Evolutionary conservation across 2,888 invertebrate genomes (phyloP), one percentile per base, ranked within the genome.

Genomic region (Smittia sp.): DNA sequence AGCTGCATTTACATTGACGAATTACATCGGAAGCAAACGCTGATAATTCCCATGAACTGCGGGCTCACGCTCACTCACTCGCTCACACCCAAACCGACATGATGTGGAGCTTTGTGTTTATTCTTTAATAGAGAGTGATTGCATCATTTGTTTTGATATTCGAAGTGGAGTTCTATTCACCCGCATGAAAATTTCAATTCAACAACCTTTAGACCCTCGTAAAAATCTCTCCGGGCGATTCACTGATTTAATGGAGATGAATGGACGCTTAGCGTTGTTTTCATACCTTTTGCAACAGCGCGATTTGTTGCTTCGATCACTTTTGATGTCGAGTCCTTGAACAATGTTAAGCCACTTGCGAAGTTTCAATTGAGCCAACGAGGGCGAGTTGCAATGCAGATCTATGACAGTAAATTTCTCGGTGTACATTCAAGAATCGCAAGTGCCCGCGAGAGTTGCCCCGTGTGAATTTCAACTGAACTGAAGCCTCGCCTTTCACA

Each of bases 311-410:
- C 11, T 11, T 39, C 11, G 18, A 62, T 58, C 72, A 72, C 72
- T 72, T 72, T 72, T 72, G 7, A 58, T 22, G 18, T 72, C 72
- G 38, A 72, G 32, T 70, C 70, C 72, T 62, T 72, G 72, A 72
- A 62, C 38, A 15, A 62, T 20, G 20, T 62, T 72, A 1, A 72
- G 72, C 72, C 72, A 72, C n/a, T 72, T 72, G 20, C 39, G 72
- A 20, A 72, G 15, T n/a, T 54, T 25, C 4, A 70, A 25, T 32
- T 52, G 25, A 32, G 69, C 69, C 52, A 62, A 32, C 24, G 62
- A 72, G 20, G 72, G 72, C 20, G 66, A 72, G 72, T 72, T 72
- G 72, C 72, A 62, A 32, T 58, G 27, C 20, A 27, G 24, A 58
- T 72, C 38, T 32, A 39, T 52, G 67, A 39, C 22, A 68, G 68